Conservation (phyloP, 1,140 invertebrate species). For the Nasonia vitripennis region DNA sequence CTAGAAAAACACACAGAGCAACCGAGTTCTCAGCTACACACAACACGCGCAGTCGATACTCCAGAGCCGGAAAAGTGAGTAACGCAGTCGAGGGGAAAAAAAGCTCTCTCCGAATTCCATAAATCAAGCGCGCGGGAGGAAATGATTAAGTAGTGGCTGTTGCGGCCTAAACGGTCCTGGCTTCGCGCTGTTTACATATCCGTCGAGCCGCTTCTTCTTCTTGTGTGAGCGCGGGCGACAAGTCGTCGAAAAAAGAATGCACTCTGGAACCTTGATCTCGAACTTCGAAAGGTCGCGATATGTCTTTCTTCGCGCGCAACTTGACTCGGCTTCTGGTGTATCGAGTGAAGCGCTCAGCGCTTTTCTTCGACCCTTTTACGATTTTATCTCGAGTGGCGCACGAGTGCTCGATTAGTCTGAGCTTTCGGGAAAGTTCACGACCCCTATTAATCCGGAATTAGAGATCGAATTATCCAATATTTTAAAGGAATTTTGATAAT, state of each 20-base stretch:
- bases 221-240: background rate
- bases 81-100: constrained; percentile 1
- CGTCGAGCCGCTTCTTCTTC: constrained; percentile 23
- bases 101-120: background rate
- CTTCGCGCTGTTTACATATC: constrained; percentile 34
- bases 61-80: background rate
- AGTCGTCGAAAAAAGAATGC: constrained; percentile 25
- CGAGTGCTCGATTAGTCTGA: no score
- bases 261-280: constrained; percentile 36
- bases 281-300: background rate
- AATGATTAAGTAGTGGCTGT: background rate
- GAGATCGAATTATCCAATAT: no score
- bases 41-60: no score
- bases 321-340: no score
- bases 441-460: no score
- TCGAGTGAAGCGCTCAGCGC: no score
- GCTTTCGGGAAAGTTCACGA: no score
- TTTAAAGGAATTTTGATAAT: no score
- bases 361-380: no score
- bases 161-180: background rate
- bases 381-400: no score
- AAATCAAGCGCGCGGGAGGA: background rate
- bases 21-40: no score
- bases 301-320: background rate
- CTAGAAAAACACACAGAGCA: no score